Evolutionary conservation across 2,888 invertebrate species (phyloP).

Genomic region (Parnassius orleans): DNA sequence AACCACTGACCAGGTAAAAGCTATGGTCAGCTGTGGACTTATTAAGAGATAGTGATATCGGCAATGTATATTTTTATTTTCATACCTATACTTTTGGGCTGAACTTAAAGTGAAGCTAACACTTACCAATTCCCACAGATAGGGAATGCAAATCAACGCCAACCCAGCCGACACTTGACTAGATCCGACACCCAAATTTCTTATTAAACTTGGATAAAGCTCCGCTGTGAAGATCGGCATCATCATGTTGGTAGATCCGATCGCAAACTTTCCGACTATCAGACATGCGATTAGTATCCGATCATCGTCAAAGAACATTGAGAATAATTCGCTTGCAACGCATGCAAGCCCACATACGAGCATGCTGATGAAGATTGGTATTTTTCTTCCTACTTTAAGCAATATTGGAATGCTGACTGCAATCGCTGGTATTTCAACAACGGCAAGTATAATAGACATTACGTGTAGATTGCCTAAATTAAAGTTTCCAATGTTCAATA

Average conservation of each 20-base stretch:
- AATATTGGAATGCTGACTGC: slow-evolving; percentile 87
- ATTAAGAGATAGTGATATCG: too few species aligned
- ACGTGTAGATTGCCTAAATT: slow-evolving; percentile 88
- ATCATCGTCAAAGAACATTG: slow-evolving; percentile 76
- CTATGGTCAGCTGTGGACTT: too few species aligned
- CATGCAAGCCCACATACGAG: slow-evolving; percentile 86
- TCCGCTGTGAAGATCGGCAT: slow-evolving; percentile 89
- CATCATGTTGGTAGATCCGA: slow-evolving; percentile 89
- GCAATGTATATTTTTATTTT: too few species aligned
- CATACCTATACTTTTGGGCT: too few species aligned
- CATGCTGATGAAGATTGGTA: slow-evolving; percentile 86
- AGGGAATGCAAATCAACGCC: slow-evolving; percentile 88
- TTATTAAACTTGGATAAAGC: slow-evolving; percentile 85
- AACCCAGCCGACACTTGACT: slow-evolving; percentile 89
- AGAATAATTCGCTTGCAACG: slow-evolving; percentile 80
- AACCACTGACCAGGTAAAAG: too few species aligned
- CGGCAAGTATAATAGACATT: slow-evolving; percentile 86
- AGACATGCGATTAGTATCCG: slow-evolving; percentile 87
- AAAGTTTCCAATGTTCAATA: slow-evolving; percentile 86
- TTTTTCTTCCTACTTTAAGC: slow-evolving; percentile 85
- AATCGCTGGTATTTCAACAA: slow-evolving; percentile 89
- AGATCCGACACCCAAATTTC: slow-evolving; percentile 86
- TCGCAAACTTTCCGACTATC: slow-evolving; percentile 90
- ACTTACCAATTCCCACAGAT: slow-evolving; percentile 88
- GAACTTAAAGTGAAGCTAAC: background rate